Evolutionary conservation across 2,797 vertebrate species (phyloP), one percentile per base, ranked within the genome.

Genomic region (Premnoplex brunnescens): DNA sequence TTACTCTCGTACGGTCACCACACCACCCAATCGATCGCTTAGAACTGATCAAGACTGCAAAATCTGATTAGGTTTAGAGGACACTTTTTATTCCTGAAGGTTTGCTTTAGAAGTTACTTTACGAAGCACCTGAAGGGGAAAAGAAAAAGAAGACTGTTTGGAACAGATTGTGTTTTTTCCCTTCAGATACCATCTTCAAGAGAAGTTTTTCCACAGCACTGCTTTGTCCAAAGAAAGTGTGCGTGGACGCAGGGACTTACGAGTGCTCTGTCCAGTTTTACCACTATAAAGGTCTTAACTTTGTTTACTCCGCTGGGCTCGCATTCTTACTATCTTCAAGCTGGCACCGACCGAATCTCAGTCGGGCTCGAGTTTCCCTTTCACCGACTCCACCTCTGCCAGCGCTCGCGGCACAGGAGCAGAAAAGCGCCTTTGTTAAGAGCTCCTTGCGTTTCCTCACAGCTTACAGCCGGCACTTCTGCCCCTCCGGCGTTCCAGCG

Each of bases 341-440:
- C 67, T 81, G 77, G 71, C 85, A 95, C 30, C 21, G 23, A 24
- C 51, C 3, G n/a, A 59, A 76, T 46, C 67, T 52, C 78, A 12
- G 28, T 5, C 1, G 52, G 80, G 49, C 37, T 93, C 58, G 22
- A 46, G 75, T 88, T 87, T 55, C 83, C 32, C 51, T 66, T 62
- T 46, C 87, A 37, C 39, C 2, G 18, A 19, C 54, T 44, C 44
- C 64, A 85, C 76, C 71, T 92, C 18, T 74, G 75, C 2, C 86
- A 79, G 81, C 74, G 51, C 72, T 24, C 73, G 1, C 2, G 7
- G 55, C 59, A 63, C 22, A 14, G 51, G 13, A 72, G 51, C 32
- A 89, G 78, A 87, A 91, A 68, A 80, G 81, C 62, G 41, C 75
- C 78, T 89, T 87, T 92, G 87, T 90, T 43, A 49, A 9, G 23